A percentile compares a stretch with the other conserved stretches of the same genome.
phyloP scores from a whole-genome alignment of 2,797 vertebrate species.

The Gorsachius magnificus region DNA sequence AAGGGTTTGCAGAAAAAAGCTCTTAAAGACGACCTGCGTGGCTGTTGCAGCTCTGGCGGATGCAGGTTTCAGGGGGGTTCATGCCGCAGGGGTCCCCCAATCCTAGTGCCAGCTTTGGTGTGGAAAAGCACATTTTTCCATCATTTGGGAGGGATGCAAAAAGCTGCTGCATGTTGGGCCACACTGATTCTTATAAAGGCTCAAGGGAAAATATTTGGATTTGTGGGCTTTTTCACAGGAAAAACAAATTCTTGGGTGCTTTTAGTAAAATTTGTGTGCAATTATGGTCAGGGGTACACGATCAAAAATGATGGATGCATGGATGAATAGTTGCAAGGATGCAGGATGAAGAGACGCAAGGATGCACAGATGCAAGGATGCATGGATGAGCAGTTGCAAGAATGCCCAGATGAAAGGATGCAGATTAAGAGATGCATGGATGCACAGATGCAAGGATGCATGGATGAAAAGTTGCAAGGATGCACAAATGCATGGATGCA shows the following conservation, averaged over 20 bases:
- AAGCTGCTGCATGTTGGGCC: background rate
- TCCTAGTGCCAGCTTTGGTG: background rate
- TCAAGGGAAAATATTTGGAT: background rate
- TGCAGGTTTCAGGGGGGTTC: background rate
- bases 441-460: too few species aligned
- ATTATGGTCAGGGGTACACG: background rate
- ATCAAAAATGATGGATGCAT: background rate
- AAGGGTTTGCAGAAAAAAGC: slow-evolving; percentile 13
- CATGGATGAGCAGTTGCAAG: too few species aligned
- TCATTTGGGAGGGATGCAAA: accelerated
- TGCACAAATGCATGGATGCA: background rate
- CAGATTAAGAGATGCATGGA: too few species aligned
- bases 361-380: background rate
- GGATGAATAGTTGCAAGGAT: accelerated
- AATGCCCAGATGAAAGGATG: too few species aligned
- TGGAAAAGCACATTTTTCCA: background rate
- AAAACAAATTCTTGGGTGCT: background rate
- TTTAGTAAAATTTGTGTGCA: background rate
- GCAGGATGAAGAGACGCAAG: accelerated
- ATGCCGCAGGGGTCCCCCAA: background rate
- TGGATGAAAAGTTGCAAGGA: too few species aligned
- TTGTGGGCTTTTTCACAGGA: accelerated
- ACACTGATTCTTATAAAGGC: background rate
- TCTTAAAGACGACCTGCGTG: background rate
- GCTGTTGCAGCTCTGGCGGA: background rate